These are phyloP conservation scores for Bembecia ichneumoniformis DNA, from an alignment of 2,888 invertebrate genomes.

Conservation along the genomic window DNA sequence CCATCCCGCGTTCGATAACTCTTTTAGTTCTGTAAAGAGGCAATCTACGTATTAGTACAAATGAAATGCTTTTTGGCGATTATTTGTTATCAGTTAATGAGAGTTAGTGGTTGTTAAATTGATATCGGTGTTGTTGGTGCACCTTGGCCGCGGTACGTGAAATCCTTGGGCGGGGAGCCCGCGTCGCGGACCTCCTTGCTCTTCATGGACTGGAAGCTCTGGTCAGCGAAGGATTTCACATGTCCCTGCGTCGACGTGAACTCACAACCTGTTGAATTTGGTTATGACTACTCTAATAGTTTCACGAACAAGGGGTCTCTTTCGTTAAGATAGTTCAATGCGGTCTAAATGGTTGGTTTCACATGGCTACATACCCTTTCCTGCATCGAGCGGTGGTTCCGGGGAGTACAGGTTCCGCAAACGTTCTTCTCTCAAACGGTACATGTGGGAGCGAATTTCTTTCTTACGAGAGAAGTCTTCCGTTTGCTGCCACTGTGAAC, in stretches of 20 bases:
- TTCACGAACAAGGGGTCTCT: conserved; percentile 2
- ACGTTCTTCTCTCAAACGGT: conserved; percentile 84
- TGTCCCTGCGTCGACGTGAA: conserved; percentile 69
- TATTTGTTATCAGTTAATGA: conserved; percentile 29
- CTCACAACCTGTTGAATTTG: conserved; percentile 56
- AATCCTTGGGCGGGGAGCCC: conserved; percentile 80
- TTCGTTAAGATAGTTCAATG: no score
- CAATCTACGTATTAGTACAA: not conserved
- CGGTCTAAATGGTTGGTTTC: no score
- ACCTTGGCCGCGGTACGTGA: conserved; percentile 65
- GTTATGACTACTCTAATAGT: conserved; percentile 35
- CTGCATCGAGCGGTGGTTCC: conserved; percentile 35
- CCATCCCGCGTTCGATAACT: conserved; percentile 75
- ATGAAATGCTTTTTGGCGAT: not conserved
- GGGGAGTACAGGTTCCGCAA: conserved; percentile 81
- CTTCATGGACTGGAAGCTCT: conserved; percentile 83
- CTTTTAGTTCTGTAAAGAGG: conserved; percentile 55
- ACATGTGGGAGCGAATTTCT: conserved; percentile 89
- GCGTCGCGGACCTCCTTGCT: conserved; percentile 85
- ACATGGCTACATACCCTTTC: conserved; percentile 41
- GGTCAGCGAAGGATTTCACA: conserved; percentile 80
- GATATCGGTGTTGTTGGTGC: conserved; percentile 27
- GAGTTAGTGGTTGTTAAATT: conserved; percentile 51
- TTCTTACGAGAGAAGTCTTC: conserved; percentile 89
- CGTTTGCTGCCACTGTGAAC: conserved; percentile 84